phyloP scores from a whole-genome alignment of 2,888 invertebrate species.

The Tridacna gigas region DNA sequence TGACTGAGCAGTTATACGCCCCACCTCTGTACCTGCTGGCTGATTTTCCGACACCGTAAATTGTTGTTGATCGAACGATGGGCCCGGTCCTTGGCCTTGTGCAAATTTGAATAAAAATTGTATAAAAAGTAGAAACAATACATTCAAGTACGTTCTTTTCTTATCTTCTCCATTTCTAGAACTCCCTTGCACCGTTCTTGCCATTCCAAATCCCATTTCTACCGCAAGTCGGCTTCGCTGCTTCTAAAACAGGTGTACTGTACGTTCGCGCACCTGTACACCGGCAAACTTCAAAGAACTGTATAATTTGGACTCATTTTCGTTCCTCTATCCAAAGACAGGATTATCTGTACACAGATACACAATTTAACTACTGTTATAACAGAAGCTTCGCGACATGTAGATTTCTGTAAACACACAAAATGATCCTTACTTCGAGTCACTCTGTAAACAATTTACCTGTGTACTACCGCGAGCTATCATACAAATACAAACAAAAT shows the following conservation, averaged over 20 bases:
- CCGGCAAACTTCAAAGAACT: slow-evolving; percentile 40
- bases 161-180: background rate
- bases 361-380: slow-evolving; percentile 4
- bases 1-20: slow-evolving; percentile 93
- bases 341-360: background rate
- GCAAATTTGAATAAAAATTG: slow-evolving; percentile 77
- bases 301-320: slow-evolving; percentile 20
- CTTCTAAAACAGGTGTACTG: slow-evolving; percentile 22
- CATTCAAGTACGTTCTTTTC: slow-evolving; percentile 59
- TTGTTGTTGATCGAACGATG: slow-evolving; percentile 60
- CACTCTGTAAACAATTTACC: slow-evolving; percentile 38
- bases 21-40: slow-evolving; percentile 93
- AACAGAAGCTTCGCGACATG: slow-evolving; percentile 53
- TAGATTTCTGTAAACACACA: slow-evolving; percentile 57
- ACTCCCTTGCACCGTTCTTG: slow-evolving; percentile 4
- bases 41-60: slow-evolving; percentile 89
- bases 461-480: slow-evolving; percentile 24
- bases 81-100: slow-evolving; percentile 81
- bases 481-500: background rate
- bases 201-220: slow-evolving; percentile 17
- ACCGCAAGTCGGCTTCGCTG: background rate
- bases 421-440: slow-evolving; percentile 47
- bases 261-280: slow-evolving; percentile 37
- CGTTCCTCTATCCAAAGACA: slow-evolving; percentile 42
- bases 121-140: slow-evolving; percentile 66